Conservation (phyloP, 2,113 vertebrate species). For the Chaetura pelagica region DNA sequence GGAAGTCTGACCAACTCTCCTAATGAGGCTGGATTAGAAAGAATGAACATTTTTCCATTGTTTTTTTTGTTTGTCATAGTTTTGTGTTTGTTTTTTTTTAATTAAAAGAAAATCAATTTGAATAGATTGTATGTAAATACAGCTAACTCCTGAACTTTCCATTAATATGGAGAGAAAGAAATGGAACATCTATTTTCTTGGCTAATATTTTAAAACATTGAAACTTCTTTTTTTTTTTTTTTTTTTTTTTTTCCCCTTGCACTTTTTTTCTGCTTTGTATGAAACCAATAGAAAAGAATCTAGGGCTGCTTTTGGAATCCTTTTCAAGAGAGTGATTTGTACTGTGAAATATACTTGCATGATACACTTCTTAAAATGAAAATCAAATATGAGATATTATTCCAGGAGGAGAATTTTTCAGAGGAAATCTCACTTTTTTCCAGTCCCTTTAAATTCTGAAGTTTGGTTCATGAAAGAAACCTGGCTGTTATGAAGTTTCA, state of each 20-base stretch:
- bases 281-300: not conserved
- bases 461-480: not conserved
- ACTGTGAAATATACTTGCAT: not conserved
- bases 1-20: not conserved
- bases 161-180: not conserved
- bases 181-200: not conserved
- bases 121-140: not conserved
- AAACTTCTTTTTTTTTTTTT: not conserved
- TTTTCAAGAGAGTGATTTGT: not conserved
- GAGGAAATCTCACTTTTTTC: not conserved
- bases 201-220: not conserved
- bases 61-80: too few relatives aligned
- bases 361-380: not conserved
- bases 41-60: not conserved
- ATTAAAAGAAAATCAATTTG: not conserved
- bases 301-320: not conserved
- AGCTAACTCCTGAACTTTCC: not conserved
- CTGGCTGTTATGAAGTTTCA: not conserved
- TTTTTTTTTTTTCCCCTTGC: not conserved
- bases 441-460: not conserved
- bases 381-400: not conserved
- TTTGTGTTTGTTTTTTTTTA: not conserved
- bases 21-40: not conserved
- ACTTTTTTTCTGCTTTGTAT: not conserved
- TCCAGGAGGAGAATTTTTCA: not conserved